Base-by-base conservation (phyloP, 2,888 invertebrate species). In the Acronicta leporina region DNA sequence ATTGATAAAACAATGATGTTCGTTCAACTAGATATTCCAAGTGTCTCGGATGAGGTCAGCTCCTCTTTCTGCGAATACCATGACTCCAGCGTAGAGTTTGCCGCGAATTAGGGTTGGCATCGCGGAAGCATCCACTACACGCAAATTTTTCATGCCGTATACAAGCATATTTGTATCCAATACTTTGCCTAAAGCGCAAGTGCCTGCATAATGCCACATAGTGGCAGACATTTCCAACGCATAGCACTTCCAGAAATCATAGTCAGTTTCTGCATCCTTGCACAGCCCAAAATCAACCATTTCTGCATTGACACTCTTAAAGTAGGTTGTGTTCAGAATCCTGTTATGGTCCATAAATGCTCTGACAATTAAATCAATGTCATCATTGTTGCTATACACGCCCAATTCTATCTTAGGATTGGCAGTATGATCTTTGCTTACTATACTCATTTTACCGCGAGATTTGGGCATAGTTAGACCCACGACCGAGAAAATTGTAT, bases 161-260 rank as follows among this genome's bases (percentile, higher is more conserved):
- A 86, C 85, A 0, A 43, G 45, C 7, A 97, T 84, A 25, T 95
- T 80, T 0, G 95, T 92, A 84, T 96, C 96, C 0, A 97, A 96
- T 0, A 97, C 97, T 0, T 96, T 94, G 0, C 97, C 97, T 97
- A 97, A 97, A 80, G 96, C 96, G 52, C 96, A 96, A 0, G 97
- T 97, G 0, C 97, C 95, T 0, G 95, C 91, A 0, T 96, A 96
- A 85, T 97, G 97, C 81, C 96, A 97, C 56, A 96, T 95, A 0
- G 97, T 96, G 38, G 95, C 93, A 0, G 83, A 96, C 75, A 80
- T 71, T 1, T 68, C 65, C 2, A 71, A n/a, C 3, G 65, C 72
- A 43, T 82, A 84, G 14, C 85, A 86, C 8, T 63, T 60, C 76
- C 78, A 84, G 38, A 69, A 85, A 0, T 74, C 73, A 0, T 53